Percentiles rank a stretch among this genome's conserved stretches.
Evolutionary conservation across 2,113 vertebrate species (phyloP).

Genomic region (Odontesthes bonariensis): DNA sequence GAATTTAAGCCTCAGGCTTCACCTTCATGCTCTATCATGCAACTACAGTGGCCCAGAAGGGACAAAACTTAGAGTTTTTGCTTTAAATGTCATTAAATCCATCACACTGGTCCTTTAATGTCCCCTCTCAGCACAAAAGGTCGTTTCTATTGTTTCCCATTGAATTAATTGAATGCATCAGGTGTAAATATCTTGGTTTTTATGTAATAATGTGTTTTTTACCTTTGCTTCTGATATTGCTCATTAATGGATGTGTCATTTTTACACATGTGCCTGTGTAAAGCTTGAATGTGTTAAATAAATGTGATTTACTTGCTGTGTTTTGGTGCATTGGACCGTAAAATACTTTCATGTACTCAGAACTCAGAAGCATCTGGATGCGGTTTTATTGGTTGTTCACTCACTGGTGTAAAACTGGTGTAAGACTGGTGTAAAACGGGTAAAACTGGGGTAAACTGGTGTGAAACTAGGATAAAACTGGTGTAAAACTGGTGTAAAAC

Average conservation of each 20-base stretch:
- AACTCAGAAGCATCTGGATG: slow-evolving; percentile 23
- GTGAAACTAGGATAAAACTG: no score
- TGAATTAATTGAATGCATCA: background rate
- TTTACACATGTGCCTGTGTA: slow-evolving; percentile 18
- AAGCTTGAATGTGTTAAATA: background rate
- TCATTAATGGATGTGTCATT: slow-evolving; percentile 8
- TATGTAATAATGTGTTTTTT: slow-evolving; percentile 40
- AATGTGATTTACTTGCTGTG: background rate
- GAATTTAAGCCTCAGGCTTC: no score
- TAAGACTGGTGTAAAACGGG: no score
- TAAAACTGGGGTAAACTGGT: no score
- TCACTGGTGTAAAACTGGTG: no score
- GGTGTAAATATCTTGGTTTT: slow-evolving; percentile 56
- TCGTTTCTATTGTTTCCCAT: background rate
- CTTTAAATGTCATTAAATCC: background rate
- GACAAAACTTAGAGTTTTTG: no score
- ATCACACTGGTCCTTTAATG: background rate
- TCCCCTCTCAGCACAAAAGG: background rate
- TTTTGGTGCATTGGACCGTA: background rate
- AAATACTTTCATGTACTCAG: background rate
- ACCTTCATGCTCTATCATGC: no score
- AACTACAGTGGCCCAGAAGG: no score
- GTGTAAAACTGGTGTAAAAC: no score
- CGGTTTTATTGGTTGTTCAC: slow-evolving; percentile 14
- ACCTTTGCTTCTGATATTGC: slow-evolving; percentile 53